Percentiles rank a stretch among this genome's conserved stretches.
These are phyloP conservation scores for Gracilinanus agilis DNA, from an alignment of 2,113 vertebrate species.

Conservation along the genomic window DNA sequence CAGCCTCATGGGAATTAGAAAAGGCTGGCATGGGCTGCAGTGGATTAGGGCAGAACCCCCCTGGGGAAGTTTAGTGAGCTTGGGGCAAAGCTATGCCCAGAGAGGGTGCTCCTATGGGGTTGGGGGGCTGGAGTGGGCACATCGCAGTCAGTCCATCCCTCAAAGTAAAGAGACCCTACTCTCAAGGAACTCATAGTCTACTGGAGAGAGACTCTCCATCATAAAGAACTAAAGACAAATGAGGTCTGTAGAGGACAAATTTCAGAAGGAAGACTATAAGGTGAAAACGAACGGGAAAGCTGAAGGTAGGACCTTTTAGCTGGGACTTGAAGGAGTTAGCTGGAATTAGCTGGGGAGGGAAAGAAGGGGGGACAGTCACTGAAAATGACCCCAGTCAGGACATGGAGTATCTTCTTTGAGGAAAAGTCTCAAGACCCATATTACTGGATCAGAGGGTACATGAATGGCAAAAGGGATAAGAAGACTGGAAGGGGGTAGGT, in stretches of 20 bases:
- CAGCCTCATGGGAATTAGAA: not conserved
- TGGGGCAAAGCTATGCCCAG: not conserved
- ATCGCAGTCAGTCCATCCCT: not conserved
- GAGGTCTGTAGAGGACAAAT: not conserved
- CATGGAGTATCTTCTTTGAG: not conserved
- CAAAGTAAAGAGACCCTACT: not conserved
- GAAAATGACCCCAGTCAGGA: not conserved
- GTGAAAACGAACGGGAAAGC: not conserved
- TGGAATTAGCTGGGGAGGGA: not conserved
- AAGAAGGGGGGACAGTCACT: not conserved
- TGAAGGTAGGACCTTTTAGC: not conserved
- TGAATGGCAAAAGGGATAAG: not conserved
- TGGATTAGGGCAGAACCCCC: not conserved
- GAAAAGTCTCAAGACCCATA: not conserved
- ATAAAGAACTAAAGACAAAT: not conserved
- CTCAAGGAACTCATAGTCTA: not conserved
- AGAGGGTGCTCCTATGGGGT: not conserved
- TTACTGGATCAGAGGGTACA: not conserved
- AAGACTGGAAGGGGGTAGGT: not conserved
- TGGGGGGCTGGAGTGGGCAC: not conserved
- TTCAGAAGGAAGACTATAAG: not conserved
- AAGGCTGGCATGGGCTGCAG: not conserved
- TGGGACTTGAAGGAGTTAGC: not conserved
- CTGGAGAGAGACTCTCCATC: not conserved
- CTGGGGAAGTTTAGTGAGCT: not conserved